Evolutionary conservation across 1,140 invertebrate species (phyloP), one percentile per base, ranked within the genome.

Genomic region (Gryon sp.): DNA sequence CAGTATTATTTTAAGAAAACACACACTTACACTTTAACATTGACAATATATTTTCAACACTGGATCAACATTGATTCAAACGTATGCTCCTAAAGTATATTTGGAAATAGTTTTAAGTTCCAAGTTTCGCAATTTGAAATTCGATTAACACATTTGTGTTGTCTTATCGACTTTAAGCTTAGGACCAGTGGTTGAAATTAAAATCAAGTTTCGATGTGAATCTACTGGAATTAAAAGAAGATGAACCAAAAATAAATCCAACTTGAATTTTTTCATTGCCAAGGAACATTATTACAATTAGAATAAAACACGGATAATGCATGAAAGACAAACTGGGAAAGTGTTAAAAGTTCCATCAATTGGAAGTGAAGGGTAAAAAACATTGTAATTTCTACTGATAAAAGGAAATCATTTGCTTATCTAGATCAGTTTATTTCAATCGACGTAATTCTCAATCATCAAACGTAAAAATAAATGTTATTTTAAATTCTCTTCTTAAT

Each of bases 141-240:
- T 48, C 6, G 45, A 48, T 48, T 48, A 48, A 48, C 45, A 48
- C 45, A 32, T 48, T 48, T 9, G 8, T 48, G 45, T 32, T 48
- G 32, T 48, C 45, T 18, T 48, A 48, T 28, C 6, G 43, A 46
- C 22, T 26, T 28, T 16, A 41, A 46, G 9, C 43, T 16, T 9
- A 14, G 43, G 7, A 22, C 14, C 19, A 46, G 14, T 1, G 14
- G n/a, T 15, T 12, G 45, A 15, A 46, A 28, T 46, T 28, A 46
- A 12, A 46, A 46, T n/a, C 22, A 9, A 18, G 20, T 30, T 48
- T 14, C 30, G 40, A 48, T 48, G n/a, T 48, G 8, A 19, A 11
- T 32, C 19, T 26, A 12, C 32, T 40, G 18, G n/a, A 48, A 22
- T 48, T 24, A 48, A 30, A 48, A 48, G 24, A 14, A 30, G 28